Evolutionary conservation across 2,888 invertebrate species (phyloP).

Genomic region (Saturnia pavonia): DNA sequence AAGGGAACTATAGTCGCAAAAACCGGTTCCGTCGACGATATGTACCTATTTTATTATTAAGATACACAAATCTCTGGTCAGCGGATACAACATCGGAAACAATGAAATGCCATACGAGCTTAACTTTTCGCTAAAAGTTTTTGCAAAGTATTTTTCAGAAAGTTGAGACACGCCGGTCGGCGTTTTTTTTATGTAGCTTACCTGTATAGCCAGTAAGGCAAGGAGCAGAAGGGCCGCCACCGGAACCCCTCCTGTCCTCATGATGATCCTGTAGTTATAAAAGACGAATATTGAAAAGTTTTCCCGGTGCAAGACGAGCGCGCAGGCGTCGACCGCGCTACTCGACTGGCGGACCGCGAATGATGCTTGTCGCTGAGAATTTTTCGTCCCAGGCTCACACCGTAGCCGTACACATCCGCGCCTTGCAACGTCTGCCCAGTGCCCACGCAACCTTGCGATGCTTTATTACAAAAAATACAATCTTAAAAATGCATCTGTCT

Average conservation of each 20-base stretch:
- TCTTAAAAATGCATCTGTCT: background rate
- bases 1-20: constrained; percentile 22
- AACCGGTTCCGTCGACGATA: constrained; percentile 37
- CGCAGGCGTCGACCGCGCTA: constrained; percentile 65
- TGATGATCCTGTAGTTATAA: constrained; percentile 43
- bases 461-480: constrained; percentile 31
- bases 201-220: constrained; percentile 43
- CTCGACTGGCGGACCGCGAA: constrained; percentile 68
- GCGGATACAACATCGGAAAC: constrained; percentile 20
- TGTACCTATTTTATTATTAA: constrained; percentile 27
- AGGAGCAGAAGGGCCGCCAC: constrained; percentile 57
- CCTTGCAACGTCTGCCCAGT: constrained; percentile 35
- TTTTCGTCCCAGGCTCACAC: constrained; percentile 39
- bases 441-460: constrained; percentile 50
- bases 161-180: constrained; percentile 5
- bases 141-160: constrained; percentile 21
- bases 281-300: constrained; percentile 58
- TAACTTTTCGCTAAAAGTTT: constrained; percentile 21
- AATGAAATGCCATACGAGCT: constrained; percentile 17
- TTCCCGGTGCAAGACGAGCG: constrained; percentile 48
- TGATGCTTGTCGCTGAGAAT: constrained; percentile 39
- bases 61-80: constrained; percentile 17
- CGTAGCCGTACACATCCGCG: constrained; percentile 2
- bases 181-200: constrained; percentile 32
- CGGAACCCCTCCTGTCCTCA: constrained; percentile 59